phyloP scores from a whole-genome alignment of 2,797 vertebrate genomes.

The Ctenosaura bakeri region DNA sequence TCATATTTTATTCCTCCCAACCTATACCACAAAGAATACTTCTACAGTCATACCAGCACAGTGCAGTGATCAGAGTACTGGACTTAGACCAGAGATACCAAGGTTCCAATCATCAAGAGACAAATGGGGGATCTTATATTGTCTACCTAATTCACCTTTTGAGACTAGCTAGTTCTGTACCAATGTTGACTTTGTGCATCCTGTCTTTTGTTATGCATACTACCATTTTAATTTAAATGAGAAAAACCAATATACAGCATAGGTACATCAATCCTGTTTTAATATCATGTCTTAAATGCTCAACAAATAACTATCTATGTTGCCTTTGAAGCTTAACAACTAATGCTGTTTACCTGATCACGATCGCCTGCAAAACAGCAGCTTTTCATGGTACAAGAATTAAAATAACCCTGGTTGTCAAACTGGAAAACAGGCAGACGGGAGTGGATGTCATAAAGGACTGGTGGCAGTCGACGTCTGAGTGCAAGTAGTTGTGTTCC shows the following conservation, averaged over 20 bases:
- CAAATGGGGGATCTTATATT: background rate
- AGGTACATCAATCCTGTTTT: background rate
- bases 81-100: background rate
- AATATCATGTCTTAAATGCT: background rate
- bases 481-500: slow-evolving; percentile 95
- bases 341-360: slow-evolving; percentile 88
- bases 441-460: slow-evolving; percentile 97
- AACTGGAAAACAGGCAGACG: slow-evolving; percentile 98
- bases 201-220: background rate
- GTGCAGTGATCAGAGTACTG: too few species aligned
- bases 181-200: background rate
- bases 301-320: background rate
- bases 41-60: background rate
- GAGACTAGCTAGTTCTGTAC: background rate
- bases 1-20: background rate
- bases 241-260: background rate
- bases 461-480: slow-evolving; percentile 93
- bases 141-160: background rate
- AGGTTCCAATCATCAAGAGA: background rate
- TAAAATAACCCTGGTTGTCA: slow-evolving; percentile 99
- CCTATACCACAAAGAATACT: background rate
- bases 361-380: slow-evolving; percentile 98
- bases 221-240: background rate
- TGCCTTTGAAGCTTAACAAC: background rate
- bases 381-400: slow-evolving; percentile 99